Base-by-base conservation (phyloP, 1,140 invertebrate species). In the Hirudo medicinalis region DNA sequence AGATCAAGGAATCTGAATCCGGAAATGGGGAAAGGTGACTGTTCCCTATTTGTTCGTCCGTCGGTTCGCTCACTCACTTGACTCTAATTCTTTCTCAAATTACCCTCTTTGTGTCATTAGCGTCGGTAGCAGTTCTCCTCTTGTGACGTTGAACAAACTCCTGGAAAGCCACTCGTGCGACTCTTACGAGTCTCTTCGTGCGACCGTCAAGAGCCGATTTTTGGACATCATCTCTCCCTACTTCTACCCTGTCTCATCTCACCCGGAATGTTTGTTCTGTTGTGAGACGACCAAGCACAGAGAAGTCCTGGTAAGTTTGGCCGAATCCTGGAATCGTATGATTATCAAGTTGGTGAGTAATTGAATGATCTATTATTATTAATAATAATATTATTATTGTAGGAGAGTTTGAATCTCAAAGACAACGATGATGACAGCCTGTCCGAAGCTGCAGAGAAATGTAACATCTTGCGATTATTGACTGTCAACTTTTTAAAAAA, bases 51-150 rank as follows among this genome's bases (percentile, higher is more conserved):
- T 13, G 49, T 20, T 49, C 29, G 20, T 32, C 9, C n/a, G 20
- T 69, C 22, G 11, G 43, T 36, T 36, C n/a, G 19, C 43, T 36
- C 11, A 27, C 22, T 36, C 15, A 32, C 2, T 32, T 11, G 13
- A 22, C 43, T 78, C 40, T 73, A 75, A 76, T 22, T 11, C 11
- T 22, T 15, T 19, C 57, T 32, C 22, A 13, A 63, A 63, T 20
- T n/a, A n/a, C n/a, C n/a, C n/a, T n/a, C 13, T 25, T 32, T 20
- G 2, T 2, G 8, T 25, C 29, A 13, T 60, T 15, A 27, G 27
- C 55, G 27, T 4, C 55, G 15, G 19, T 15, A 63, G 15, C 22
- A 22, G 29, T 25, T 32, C 8, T 22, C 57, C 22, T 11, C 11
- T 25, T 13, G 57, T 15, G 1, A 63, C 57, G 11, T 6, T 63